Percentiles rank a stretch among this genome's conserved stretches.
Conservation (phyloP, 2,113 vertebrate species). For the Datnioides undecimradiatus region DNA sequence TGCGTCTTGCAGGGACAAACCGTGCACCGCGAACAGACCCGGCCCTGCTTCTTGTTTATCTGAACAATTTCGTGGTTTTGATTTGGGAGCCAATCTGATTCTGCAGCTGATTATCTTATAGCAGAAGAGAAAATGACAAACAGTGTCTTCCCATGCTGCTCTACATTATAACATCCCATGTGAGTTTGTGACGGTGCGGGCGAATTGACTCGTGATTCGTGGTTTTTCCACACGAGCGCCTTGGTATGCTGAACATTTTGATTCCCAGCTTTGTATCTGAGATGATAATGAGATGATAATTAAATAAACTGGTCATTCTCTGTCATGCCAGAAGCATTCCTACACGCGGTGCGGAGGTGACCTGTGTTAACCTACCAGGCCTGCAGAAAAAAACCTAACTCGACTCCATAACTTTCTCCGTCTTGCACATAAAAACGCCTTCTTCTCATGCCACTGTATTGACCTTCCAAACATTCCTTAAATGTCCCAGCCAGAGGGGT, state of each 20-base stretch:
- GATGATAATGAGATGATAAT: too few relatives aligned
- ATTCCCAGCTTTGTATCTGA: not conserved
- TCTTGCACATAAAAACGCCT: not conserved
- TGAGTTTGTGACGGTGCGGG: not conserved
- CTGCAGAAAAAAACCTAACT: not conserved
- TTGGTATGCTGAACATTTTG: not conserved
- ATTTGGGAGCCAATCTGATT: not conserved
- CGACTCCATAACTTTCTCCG: too few relatives aligned
- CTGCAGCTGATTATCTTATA: not conserved
- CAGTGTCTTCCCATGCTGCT: not conserved
- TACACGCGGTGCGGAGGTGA: not conserved
- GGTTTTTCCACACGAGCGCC: not conserved
- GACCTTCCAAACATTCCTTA: constrained; percentile 27
- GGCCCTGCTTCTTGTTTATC: constrained; percentile 1
- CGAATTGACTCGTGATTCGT: not conserved
- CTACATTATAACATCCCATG: not conserved
- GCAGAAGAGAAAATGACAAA: not conserved
- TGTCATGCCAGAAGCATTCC: not conserved
- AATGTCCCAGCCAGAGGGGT: constrained; percentile 13
- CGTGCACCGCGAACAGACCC: too few relatives aligned
- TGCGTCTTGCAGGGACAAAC: not conserved
- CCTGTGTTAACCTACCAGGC: not conserved
- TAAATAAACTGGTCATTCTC: not conserved
- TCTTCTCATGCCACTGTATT: constrained; percentile 20
- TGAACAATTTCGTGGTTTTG: not conserved